Evolutionary conservation across 2,888 invertebrate genomes (phyloP), one percentile per base, ranked within the genome.

Genomic region (Perizoma affinitatum): DNA sequence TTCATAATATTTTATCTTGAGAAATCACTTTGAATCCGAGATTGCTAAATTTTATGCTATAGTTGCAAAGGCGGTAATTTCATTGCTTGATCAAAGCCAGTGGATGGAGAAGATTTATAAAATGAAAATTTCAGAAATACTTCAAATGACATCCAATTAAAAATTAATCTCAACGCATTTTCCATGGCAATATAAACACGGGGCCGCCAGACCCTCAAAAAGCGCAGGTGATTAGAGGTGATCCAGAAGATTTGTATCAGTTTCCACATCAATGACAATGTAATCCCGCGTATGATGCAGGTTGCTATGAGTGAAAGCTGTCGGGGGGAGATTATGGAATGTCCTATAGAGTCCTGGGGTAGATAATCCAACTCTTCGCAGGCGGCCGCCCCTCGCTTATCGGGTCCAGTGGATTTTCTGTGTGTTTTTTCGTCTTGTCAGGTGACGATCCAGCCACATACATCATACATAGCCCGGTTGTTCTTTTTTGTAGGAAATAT

Each of bases 201-300:
- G 62, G 67, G 61, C 60, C 43, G 58, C 59, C 33, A 55, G 76
- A 78, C 72, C 75, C 77, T 69, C 67, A 72, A 80, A 79, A 78
- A 70, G 72, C 68, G 55, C 76, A 79, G 76, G 81, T 79, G 84
- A 84, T 80, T 80, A 75, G 70, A 73, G 71, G 67, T 75, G 67
- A 70, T 72, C 75, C 74, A 67, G 71, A 69, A 71, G 74, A 73
- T 75, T 73, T 72, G 73, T 82, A 84, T 85, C 85, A 77, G 74
- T 84, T 85, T 84, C 75, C 83, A 83, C 85, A 84, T 80, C 82
- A 85, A 80, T 80, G 84, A 83, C 79, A 75, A 72, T 65, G 70
- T 86, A 86, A 87, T 84, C 83, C 77, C 67, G 61, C 71, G 70
- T 73, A 68, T 79, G 71, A 78, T 75, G 75, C 70, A 70, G 79